These are phyloP conservation scores for Nylanderia fulva DNA, from an alignment of 1,140 invertebrate species.

Conservation along the genomic window DNA sequence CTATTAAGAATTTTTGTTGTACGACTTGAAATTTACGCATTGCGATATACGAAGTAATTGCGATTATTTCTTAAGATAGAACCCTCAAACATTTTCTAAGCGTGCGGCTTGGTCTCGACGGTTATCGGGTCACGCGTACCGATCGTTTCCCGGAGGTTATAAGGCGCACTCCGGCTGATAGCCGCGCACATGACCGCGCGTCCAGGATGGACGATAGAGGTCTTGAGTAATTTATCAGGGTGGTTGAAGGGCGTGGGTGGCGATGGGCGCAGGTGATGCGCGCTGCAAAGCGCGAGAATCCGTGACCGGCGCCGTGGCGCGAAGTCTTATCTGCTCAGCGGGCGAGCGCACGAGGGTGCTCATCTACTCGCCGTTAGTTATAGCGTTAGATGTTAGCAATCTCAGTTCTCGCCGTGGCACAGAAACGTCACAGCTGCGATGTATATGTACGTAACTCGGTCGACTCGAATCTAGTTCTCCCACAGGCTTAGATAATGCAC, in stretches of 20 bases:
- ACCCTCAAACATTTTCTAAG: conserved; percentile 16
- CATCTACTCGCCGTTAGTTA: conserved; percentile 66
- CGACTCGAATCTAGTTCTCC: not conserved
- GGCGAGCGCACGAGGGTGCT: conserved; percentile 71
- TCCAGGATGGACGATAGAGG: conserved; percentile 65
- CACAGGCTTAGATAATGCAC: not conserved
- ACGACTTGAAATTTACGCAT: not conserved
- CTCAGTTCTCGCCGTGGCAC: conserved; percentile 44
- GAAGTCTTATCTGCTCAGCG: conserved; percentile 76
- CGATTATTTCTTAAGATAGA: not conserved
- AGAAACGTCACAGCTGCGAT: conserved; percentile 56
- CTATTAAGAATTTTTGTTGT: not conserved
- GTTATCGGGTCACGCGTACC: conserved; percentile 42
- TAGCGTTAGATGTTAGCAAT: conserved; percentile 58
- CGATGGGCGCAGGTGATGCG: conserved; percentile 64
- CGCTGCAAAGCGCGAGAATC: conserved; percentile 64
- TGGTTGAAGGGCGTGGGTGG: conserved; percentile 71
- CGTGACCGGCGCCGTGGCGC: conserved; percentile 63
- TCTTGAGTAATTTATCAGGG: conserved; percentile 81
- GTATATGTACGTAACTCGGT: conserved; percentile 40
- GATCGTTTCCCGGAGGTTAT: conserved; percentile 57
- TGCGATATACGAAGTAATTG: not conserved
- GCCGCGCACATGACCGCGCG: conserved; percentile 53
- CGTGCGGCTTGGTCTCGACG: conserved; percentile 19
- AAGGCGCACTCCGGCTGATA: conserved; percentile 66